Base-by-base conservation (phyloP, 2,888 invertebrate genomes). In the Gryllus longicercus region DNA sequence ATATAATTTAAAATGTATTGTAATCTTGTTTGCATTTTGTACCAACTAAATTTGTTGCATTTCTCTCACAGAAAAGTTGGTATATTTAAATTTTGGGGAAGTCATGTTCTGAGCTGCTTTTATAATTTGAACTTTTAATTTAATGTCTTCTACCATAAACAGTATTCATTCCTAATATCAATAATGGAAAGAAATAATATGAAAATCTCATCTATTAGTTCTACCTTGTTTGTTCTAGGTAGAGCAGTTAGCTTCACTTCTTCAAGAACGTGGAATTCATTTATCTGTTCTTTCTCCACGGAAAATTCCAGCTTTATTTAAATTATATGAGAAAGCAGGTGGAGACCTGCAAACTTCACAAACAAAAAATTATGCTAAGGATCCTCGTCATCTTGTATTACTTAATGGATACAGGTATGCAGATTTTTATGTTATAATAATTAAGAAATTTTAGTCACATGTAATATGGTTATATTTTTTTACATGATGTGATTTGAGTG, bases 291-390 rank as follows among this genome's bases (percentile, higher is more conserved):
- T 97, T 80, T 95, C 96, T 0, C 96, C 98, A 0, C 90, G 97
- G 78, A 96, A 96, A 86, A 93, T 97, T 83, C 94, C 96, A 1
- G 92, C 94, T 0, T 87, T 98, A 2, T 94, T 94, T 84, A 94
- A 95, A 85, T 88, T 98, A 11, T 98, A 95, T 87, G 96, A 97
- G 86, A 95, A 95, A 86, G 95, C 96, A 2, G 96, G 96, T 12
- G 96, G 96, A 0, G 96, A 96, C 86, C 88, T 95, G 79, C 91
- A 90, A 78, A 90, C 93, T 0, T 92, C 94, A 0, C 93, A 93
- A 84, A 93, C 93, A 18, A 95, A 97, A 86, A 97, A 97, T 86
- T 98, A 96, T 86, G 96, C 97, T 0, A 95, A 96, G 87, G 97
- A 96, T 86, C 92, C 93, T 0, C 89, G 95, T 11, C 95, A 96